A percentile compares a stretch with the other conserved stretches of the same genome.
Conservation (phyloP, 2,888 invertebrate genomes). For the Plagodis pulveraria region DNA sequence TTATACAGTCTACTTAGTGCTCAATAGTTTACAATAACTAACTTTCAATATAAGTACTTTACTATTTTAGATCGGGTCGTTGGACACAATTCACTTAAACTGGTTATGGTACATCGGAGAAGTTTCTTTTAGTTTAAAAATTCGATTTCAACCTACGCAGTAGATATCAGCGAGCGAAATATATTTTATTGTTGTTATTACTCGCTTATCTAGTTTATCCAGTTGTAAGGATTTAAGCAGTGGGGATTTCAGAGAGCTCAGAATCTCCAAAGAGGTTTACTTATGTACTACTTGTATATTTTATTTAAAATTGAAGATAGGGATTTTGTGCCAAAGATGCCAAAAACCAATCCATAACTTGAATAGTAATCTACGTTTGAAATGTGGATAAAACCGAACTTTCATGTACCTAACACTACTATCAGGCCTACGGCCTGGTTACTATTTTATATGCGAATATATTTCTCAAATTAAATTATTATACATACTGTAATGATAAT, state of each 20-base stretch:
- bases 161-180: constrained; percentile 15
- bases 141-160: constrained; percentile 23
- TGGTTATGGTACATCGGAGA: constrained; percentile 16
- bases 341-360: too few species aligned
- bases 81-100: constrained; percentile 19
- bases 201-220: constrained; percentile 17
- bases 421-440: too few species aligned
- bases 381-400: too few species aligned
- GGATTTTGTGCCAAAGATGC: too few species aligned
- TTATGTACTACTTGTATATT: too few species aligned
- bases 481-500: too few species aligned
- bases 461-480: too few species aligned
- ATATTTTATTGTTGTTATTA: constrained; percentile 21
- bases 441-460: too few species aligned
- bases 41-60: constrained; percentile 20
- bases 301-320: too few species aligned
- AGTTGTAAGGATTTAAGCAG: constrained; percentile 14
- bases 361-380: too few species aligned
- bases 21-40: constrained; percentile 37
- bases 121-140: constrained; percentile 24
- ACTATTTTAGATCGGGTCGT: constrained; percentile 16
- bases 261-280: not conserved
- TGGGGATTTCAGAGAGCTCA: constrained; percentile 11
- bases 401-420: too few species aligned
- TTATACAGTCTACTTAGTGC: constrained; percentile 27